Conservation (phyloP, 1,140 invertebrate genomes). For the Halyomorpha halys region DNA sequence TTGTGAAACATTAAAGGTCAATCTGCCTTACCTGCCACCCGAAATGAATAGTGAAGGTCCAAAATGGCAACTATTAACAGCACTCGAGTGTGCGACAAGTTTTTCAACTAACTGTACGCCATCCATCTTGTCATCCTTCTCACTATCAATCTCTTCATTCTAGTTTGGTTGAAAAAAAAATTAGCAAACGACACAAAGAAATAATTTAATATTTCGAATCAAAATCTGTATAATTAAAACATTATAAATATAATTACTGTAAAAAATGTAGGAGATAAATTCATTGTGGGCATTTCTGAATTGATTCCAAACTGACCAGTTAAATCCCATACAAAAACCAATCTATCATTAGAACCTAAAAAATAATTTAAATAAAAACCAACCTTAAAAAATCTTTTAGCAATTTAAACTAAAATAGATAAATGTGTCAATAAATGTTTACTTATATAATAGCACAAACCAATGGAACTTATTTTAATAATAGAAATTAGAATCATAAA, state of each 20-base stretch:
- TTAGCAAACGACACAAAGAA: too few relatives aligned
- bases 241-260: not conserved
- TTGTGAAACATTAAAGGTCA: too few relatives aligned
- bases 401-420: too few relatives aligned
- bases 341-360: constrained; percentile 60
- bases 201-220: too few relatives aligned
- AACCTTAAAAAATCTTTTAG: too few relatives aligned
- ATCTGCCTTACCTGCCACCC: constrained; percentile 42
- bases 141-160: not conserved
- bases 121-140: not conserved
- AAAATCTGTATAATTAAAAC: constrained; percentile 6
- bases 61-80: constrained; percentile 48
- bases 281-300: constrained; percentile 14
- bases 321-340: constrained; percentile 54
- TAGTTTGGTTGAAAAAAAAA: not conserved
- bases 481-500: too few relatives aligned
- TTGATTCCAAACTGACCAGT: constrained; percentile 32
- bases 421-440: too few relatives aligned
- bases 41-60: constrained; percentile 42
- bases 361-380: constrained; percentile 17
- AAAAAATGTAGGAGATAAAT: constrained; percentile 13
- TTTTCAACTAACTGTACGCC: constrained; percentile 28
- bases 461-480: too few relatives aligned
- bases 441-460: too few relatives aligned
- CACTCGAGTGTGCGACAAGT: constrained; percentile 41